A percentile compares a stretch with the other conserved stretches of the same genome.
Evolutionary conservation across 2,888 invertebrate genomes (phyloP).

Genomic region (Ophion ellenae): DNA sequence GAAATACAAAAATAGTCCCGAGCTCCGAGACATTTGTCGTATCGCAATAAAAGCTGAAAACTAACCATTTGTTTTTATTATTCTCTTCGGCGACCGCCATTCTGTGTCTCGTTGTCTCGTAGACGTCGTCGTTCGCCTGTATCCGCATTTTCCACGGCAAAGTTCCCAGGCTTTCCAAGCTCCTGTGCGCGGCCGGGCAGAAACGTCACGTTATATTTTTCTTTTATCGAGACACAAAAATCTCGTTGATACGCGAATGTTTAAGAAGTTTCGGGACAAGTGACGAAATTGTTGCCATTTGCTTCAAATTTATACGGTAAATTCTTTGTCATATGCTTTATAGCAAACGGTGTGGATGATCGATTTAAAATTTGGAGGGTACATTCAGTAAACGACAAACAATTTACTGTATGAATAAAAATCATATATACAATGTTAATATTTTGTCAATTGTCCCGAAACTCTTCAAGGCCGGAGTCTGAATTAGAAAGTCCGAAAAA

Average conservation of each 20-base stretch:
- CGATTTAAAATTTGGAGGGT: no score
- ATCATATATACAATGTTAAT: no score
- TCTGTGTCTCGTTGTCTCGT: constrained; percentile 95
- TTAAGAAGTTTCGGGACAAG: background rate
- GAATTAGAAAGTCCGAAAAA: no score
- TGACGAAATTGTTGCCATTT: no score
- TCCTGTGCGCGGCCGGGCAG: constrained; percentile 78
- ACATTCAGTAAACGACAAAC: no score
- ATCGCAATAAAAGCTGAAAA: background rate
- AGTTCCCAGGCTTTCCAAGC: constrained; percentile 93
- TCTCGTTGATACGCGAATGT: background rate
- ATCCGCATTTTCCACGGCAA: constrained; percentile 95
- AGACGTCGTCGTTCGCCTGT: constrained; percentile 97
- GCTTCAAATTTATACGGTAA: no score
- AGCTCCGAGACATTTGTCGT: background rate
- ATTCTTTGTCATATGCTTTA: no score
- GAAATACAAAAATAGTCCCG: no score
- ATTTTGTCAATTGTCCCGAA: no score
- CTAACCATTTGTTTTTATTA: constrained; percentile 87
- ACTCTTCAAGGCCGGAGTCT: no score
- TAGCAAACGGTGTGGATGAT: no score
- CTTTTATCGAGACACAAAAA: background rate
- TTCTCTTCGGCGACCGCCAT: constrained; percentile 97
- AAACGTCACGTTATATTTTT: background rate
- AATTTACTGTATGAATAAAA: no score